A percentile compares a stretch with the other conserved stretches of the same genome.
These are phyloP conservation scores for Miichthys miiuy DNA, from an alignment of 2,797 vertebrate genomes.

Conservation along the genomic window DNA sequence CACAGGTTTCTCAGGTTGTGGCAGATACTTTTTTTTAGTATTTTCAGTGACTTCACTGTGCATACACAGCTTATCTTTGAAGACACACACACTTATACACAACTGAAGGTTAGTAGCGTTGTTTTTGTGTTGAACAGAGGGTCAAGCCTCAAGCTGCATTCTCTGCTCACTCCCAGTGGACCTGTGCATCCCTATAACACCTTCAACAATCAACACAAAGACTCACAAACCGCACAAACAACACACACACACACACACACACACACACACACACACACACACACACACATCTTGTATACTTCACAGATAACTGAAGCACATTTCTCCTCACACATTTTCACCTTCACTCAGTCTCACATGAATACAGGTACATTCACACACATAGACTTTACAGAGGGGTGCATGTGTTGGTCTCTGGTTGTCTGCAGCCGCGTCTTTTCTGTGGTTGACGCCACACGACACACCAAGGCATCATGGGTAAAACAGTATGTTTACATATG, in stretches of 20 bases:
- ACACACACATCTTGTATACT: constrained; percentile 13
- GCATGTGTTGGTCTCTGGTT: constrained; percentile 94
- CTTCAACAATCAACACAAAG: constrained; percentile 48
- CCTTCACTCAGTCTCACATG: constrained; percentile 66
- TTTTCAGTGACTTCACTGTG: background rate
- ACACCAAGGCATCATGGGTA: constrained; percentile 95
- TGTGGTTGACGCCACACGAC: constrained; percentile 99
- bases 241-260: constrained; percentile 10
- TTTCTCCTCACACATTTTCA: constrained; percentile 10
- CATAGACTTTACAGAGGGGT: constrained; percentile 88
- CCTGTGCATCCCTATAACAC: constrained; percentile 85
- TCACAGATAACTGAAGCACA: constrained; percentile 26
- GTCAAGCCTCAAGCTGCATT: constrained; percentile 95
- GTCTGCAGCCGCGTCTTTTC: constrained; percentile 98
- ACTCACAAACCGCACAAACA: constrained; percentile 23
- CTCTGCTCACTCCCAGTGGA: constrained; percentile 97
- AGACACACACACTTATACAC: constrained; percentile 17
- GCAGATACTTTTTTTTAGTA: background rate
- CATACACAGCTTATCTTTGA: constrained; percentile 23
- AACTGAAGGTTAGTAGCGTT: constrained; percentile 51
- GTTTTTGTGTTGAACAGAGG: constrained; percentile 82
- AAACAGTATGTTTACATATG: constrained; percentile 29
- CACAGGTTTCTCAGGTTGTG: constrained; percentile 8
- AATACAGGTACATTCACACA: constrained; percentile 64
- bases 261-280: constrained; percentile 23